These are phyloP conservation scores for Sinella curviseta DNA, from an alignment of 1,140 invertebrate species.

Conservation along the genomic window DNA sequence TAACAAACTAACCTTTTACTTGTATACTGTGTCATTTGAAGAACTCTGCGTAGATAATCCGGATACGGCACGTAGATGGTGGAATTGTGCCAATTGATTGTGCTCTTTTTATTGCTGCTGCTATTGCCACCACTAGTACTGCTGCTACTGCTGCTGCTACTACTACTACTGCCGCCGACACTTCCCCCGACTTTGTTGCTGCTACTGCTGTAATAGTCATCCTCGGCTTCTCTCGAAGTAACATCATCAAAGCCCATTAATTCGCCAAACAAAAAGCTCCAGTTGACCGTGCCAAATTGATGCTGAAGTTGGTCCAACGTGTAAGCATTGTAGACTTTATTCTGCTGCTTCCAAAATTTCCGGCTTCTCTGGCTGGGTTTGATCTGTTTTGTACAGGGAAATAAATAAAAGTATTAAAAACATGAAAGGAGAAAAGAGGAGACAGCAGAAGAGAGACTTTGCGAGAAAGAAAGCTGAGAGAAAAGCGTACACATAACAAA, in stretches of 20 bases:
- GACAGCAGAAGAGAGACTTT: no score
- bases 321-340: slow-evolving; percentile 44
- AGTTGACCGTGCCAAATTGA: slow-evolving; percentile 40
- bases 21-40: slow-evolving; percentile 42
- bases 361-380: slow-evolving; percentile 44
- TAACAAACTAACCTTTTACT: slow-evolving; percentile 38
- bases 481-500: no score
- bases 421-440: neutral
- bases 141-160: no score
- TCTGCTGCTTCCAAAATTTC: slow-evolving; percentile 46
- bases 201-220: slow-evolving; percentile 24
- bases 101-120: slow-evolving; percentile 3
- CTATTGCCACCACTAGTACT: neutral
- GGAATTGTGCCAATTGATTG: slow-evolving; percentile 37
- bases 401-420: neutral
- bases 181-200: no score
- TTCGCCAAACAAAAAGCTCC: slow-evolving; percentile 32
- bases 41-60: slow-evolving; percentile 43
- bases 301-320: slow-evolving; percentile 37
- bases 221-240: neutral
- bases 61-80: slow-evolving; percentile 46
- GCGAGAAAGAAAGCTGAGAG: no score
- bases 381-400: slow-evolving; percentile 30
- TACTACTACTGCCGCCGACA: neutral
- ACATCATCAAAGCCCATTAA: slow-evolving; percentile 19